A percentile compares a stretch with the other conserved stretches of the same genome.
Conservation (phyloP, 2,888 invertebrate species). For the Cerastis rubricosa region DNA sequence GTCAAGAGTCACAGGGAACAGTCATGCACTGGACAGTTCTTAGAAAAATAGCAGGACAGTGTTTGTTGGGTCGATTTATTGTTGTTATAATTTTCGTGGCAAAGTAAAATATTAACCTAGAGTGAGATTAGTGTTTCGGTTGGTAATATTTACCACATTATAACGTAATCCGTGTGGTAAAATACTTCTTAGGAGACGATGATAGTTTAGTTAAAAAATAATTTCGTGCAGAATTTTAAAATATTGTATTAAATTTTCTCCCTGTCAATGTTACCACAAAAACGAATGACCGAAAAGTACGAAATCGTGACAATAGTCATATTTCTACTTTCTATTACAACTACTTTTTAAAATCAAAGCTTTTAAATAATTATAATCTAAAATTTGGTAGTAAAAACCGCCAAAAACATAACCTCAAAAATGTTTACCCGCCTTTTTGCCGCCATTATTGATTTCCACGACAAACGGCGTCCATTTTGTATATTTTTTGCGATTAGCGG, state of each 20-base stretch:
- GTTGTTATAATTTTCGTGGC: neutral
- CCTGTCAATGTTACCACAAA: neutral
- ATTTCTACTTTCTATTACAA: slow-evolving; percentile 20
- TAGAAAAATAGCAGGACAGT: slow-evolving; percentile 38
- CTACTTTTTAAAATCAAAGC: neutral
- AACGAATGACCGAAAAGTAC: slow-evolving; percentile 1
- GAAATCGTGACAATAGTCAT: slow-evolving; percentile 13
- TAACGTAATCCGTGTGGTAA: neutral
- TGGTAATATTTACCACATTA: neutral
- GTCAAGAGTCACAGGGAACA: slow-evolving; percentile 1
- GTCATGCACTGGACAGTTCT: slow-evolving; percentile 7
- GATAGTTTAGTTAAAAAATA: neutral
- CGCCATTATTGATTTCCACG: slow-evolving; percentile 62
- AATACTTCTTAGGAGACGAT: neutral
- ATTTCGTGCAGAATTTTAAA: slow-evolving; percentile 2
- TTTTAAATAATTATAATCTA: neutral
- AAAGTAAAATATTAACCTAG: slow-evolving; percentile 2
- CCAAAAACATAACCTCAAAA: slow-evolving; percentile 48
- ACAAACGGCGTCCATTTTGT: slow-evolving; percentile 52
- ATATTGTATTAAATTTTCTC: neutral
- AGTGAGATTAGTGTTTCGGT: neutral
- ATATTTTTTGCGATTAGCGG: slow-evolving; percentile 54
- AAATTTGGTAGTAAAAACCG: slow-evolving; percentile 21
- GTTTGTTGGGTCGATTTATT: neutral
- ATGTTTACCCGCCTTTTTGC: slow-evolving; percentile 39